phyloP scores from a whole-genome alignment of 1,140 invertebrate species.

The Macrocentrus cingulum region DNA sequence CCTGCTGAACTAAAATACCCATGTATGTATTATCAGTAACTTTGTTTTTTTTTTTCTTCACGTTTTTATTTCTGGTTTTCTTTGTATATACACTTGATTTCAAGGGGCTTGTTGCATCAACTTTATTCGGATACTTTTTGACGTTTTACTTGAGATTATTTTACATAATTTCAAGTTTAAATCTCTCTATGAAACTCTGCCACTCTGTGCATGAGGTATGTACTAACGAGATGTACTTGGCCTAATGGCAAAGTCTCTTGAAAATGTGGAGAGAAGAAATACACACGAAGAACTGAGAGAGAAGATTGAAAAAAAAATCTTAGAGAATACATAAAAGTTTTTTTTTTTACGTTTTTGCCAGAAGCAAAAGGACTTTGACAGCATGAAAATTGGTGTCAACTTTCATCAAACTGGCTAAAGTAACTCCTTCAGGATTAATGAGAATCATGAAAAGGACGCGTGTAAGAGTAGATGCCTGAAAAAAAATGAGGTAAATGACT shows the following conservation, averaged over 20 bases:
- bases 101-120: too few species aligned
- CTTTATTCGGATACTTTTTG: too few species aligned
- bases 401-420: conserved; percentile 1
- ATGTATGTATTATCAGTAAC: too few species aligned
- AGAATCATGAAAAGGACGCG: conserved; percentile 1
- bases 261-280: neutral
- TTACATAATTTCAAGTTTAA: neutral
- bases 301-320: neutral
- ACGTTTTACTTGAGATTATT: neutral
- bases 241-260: conserved; percentile 10
- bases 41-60: too few species aligned
- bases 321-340: neutral
- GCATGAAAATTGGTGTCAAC: conserved; percentile 16
- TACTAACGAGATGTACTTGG: conserved; percentile 11
- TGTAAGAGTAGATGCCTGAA: too few species aligned
- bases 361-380: neutral
- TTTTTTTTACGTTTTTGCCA: neutral
- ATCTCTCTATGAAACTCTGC: too few species aligned
- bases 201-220: too few species aligned
- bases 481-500: too few species aligned
- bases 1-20: neutral
- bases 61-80: too few species aligned
- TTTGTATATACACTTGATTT: too few species aligned
- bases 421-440: neutral
- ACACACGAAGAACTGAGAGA: neutral